These are phyloP conservation scores for Eupithecia inturbata DNA, from an alignment of 2,888 invertebrate species.

Conservation along the genomic window DNA sequence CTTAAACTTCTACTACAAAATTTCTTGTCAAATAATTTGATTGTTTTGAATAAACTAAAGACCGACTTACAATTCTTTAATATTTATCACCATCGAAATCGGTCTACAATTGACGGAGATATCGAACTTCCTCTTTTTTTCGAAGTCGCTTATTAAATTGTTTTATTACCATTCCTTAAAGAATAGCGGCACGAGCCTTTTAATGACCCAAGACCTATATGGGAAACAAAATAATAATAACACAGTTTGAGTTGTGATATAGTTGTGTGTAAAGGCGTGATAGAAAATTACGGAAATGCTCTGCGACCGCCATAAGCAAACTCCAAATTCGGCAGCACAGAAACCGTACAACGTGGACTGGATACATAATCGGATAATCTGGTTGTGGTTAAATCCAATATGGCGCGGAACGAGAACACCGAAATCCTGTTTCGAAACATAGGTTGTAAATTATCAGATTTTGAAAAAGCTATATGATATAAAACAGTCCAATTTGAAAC, in stretches of 20 bases:
- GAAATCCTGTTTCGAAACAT: conserved; percentile 48
- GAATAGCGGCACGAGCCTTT: background rate
- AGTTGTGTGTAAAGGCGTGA: no score
- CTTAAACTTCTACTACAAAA: background rate
- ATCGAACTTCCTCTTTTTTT: no score
- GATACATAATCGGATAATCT: conserved; percentile 66
- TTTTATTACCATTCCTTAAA: background rate
- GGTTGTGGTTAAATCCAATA: conserved; percentile 64
- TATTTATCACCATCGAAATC: no score
- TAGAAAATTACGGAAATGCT: background rate
- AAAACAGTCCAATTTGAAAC: background rate
- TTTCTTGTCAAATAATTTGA: no score
- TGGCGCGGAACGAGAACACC: conserved; percentile 54
- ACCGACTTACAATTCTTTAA: no score
- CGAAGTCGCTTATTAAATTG: background rate
- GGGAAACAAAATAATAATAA: background rate
- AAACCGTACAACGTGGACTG: conserved; percentile 55
- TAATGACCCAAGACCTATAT: background rate
- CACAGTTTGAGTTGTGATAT: no score
- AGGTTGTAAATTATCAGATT: background rate
- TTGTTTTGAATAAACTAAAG: no score
- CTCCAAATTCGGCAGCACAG: conserved; percentile 40
- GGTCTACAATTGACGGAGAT: no score
- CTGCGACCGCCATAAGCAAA: conserved; percentile 19
- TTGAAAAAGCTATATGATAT: background rate